phyloP scores from a whole-genome alignment of 2,797 vertebrate genomes.

The Syncerus caffer region DNA sequence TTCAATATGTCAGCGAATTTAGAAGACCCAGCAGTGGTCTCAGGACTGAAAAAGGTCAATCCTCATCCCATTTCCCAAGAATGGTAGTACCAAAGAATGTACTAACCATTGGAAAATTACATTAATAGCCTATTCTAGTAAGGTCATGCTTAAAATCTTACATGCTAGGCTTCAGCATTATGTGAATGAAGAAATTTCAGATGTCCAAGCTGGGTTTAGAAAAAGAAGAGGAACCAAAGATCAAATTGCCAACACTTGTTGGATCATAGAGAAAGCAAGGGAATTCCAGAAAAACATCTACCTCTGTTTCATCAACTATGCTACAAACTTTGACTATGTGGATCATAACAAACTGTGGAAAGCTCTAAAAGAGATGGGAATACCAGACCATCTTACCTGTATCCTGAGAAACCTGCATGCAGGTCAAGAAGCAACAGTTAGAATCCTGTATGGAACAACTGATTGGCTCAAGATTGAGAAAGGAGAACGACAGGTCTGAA shows the following conservation, averaged over 20 bases:
- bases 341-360: background rate
- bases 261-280: background rate
- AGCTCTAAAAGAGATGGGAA: background rate
- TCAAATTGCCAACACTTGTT: background rate
- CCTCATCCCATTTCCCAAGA: background rate
- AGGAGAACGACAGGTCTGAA: background rate
- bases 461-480: background rate
- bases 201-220: background rate
- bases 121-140: background rate
- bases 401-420: background rate
- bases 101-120: background rate
- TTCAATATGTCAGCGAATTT: background rate
- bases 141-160: background rate
- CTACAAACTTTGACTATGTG: background rate
- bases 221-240: background rate
- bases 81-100: background rate
- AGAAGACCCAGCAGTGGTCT: background rate
- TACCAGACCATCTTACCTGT: background rate
- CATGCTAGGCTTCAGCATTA: background rate
- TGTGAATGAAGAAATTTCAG: background rate
- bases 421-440: background rate
- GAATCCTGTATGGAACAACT: background rate
- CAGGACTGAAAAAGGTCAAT: background rate
- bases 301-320: background rate
- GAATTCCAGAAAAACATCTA: background rate